Base-by-base conservation (phyloP, 2,888 invertebrate species). In the Epistrophe eligans region DNA sequence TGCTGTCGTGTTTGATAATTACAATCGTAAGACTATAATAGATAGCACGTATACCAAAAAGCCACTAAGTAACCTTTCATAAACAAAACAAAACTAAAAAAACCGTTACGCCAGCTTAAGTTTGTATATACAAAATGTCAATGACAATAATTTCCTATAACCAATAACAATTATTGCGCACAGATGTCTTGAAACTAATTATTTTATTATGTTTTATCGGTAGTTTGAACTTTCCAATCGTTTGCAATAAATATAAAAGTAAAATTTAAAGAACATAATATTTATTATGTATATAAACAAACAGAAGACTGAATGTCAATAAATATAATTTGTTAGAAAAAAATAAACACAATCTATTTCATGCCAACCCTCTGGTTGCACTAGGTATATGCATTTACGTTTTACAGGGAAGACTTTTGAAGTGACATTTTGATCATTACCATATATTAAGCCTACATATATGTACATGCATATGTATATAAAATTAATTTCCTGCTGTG, bases 401-500 rank as follows among this genome's bases (percentile, higher is more conserved):
- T 48, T 48, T 4, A 48, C n/a, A 48, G 2, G 17, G 17, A 48
- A 48, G 9, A 48, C 17, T 9, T 62, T 62, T 62, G 5, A 72
- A 72, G 72, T 64, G 67, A 11, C 52, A 45, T 45, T 45, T 45
- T 7, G 15, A 45, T 45, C n/a, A 45, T 45, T n/a, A 45, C n/a
- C 45, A 15, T 43, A n/a, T 32, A 3, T 6, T 5, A 4, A 4
- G 32, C 6, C 32, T 32, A 4, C 32, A 32, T 32, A 32, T 7
- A 32, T 3, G 5, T 32, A 32, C 32, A 4, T 32, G 5, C 28
- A 2, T 48, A n/a, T 17, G 45, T 40, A 40, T 55, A 48, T 45
- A 32, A 72, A 77, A 77, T 72, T 77, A 50, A 77, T 72, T 77
- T 66, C 82, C 52, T 52, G 43, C 77, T 77, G 82, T 35, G 24